Conservation (phyloP, 2,797 vertebrate species). For the Coregonus suidteri region DNA sequence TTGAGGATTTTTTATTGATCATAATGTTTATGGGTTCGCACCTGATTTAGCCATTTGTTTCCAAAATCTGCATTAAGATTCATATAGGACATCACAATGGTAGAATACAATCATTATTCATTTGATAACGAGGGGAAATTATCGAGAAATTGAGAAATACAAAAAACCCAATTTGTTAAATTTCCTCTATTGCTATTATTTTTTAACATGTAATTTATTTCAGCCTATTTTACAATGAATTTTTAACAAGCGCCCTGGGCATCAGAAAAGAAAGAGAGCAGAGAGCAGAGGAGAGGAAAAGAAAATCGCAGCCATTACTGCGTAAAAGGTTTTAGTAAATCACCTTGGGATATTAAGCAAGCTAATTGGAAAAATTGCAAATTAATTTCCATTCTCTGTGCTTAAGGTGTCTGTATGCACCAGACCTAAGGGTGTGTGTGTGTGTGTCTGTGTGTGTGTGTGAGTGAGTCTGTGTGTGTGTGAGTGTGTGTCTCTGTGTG, state of each 20-base stretch:
- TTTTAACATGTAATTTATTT: conserved; percentile 56
- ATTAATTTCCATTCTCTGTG: conserved; percentile 88
- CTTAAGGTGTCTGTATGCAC: conserved; percentile 80
- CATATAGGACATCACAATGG: conserved; percentile 69
- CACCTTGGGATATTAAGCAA: conserved; percentile 85
- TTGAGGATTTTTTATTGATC: conserved; percentile 71
- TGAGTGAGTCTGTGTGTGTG: neutral
- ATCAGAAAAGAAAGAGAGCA: neutral
- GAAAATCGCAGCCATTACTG: conserved; percentile 74
- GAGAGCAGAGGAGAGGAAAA: conserved; percentile 59
- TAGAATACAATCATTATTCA: conserved; percentile 69
- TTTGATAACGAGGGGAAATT: conserved; percentile 70
- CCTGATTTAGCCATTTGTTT: conserved; percentile 79
- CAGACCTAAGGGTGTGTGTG: neutral
- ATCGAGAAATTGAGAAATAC: conserved; percentile 73
- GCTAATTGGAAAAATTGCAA: conserved; percentile 89
- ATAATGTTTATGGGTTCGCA: conserved; percentile 71
- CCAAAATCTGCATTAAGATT: conserved; percentile 76
- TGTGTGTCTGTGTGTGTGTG: conserved; percentile 1
- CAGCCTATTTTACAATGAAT: conserved; percentile 81
- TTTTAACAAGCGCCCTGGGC: conserved; percentile 86
- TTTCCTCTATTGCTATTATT: conserved; percentile 72
- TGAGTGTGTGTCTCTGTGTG: neutral
- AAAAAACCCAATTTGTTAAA: conserved; percentile 73
- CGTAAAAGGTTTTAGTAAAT: conserved; percentile 84